These are phyloP conservation scores for Tetraneura akinire DNA, from an alignment of 1,140 invertebrate species.

Conservation along the genomic window DNA sequence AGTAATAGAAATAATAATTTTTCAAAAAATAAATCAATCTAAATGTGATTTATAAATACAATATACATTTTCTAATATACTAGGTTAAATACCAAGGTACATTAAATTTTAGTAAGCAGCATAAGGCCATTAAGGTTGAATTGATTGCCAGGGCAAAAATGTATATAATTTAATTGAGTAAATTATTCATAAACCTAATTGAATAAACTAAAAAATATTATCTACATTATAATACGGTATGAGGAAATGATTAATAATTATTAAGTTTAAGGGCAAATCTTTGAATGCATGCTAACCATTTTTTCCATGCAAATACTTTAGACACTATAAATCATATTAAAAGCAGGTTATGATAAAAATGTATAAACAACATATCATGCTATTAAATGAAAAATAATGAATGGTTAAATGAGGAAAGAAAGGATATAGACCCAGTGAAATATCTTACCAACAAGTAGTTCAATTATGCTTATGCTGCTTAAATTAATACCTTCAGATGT, in stretches of 20 bases:
- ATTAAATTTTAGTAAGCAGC: neutral
- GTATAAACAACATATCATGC: slow-evolving; percentile 19
- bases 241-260: neutral
- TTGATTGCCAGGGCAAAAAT: neutral
- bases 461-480: slow-evolving; percentile 57
- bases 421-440: slow-evolving; percentile 28
- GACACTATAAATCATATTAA: slow-evolving; percentile 8
- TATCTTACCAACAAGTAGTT: slow-evolving; percentile 57
- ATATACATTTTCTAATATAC: neutral
- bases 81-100: neutral
- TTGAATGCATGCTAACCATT: slow-evolving; percentile 1
- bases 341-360: slow-evolving; percentile 6
- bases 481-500: slow-evolving; percentile 78
- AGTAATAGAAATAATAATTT: too few relatives aligned
- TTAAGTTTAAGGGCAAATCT: neutral
- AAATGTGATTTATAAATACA: neutral
- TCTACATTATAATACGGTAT: neutral
- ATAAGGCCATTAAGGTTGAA: neutral
- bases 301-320: slow-evolving; percentile 17
- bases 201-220: neutral
- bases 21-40: neutral
- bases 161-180: neutral
- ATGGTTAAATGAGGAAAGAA: slow-evolving; percentile 23
- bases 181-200: neutral
- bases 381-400: slow-evolving; percentile 32